Conservation (phyloP, 2,797 vertebrate genomes). For the Poecilia velifera region DNA sequence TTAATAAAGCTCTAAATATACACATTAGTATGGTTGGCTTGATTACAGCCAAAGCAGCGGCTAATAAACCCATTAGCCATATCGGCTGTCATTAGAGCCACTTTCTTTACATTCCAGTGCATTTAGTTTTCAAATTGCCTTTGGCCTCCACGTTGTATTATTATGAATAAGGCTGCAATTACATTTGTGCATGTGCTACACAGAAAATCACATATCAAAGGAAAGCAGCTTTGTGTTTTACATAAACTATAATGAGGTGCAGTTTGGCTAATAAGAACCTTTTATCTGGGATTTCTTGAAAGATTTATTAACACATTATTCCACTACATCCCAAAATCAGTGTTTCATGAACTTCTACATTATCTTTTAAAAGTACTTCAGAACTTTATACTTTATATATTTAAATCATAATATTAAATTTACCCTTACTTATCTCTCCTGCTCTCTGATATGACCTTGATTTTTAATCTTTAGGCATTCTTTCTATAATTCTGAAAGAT, state of each 20-base stretch:
- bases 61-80: constrained; percentile 44
- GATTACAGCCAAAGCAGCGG: constrained; percentile 32
- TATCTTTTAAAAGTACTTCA: not conserved
- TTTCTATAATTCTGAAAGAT: not conserved
- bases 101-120: constrained; percentile 37
- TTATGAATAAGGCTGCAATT: constrained; percentile 23
- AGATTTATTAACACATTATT: not conserved
- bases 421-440: not conserved
- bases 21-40: constrained; percentile 29
- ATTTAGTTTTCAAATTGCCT: constrained; percentile 54
- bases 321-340: not conserved
- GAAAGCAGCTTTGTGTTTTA: not conserved
- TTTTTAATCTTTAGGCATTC: not conserved
- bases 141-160: constrained; percentile 27
- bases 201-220: not conserved
- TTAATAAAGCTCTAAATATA: constrained; percentile 18
- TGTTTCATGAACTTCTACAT: not conserved
- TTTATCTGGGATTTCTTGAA: not conserved
- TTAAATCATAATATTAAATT: not conserved
- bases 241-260: not conserved
- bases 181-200: constrained; percentile 27
- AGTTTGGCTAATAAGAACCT: not conserved
- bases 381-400: not conserved
- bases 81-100: constrained; percentile 44
- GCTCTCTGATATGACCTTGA: not conserved